A percentile compares a stretch with the other conserved stretches of the same genome.
These are phyloP conservation scores for Eurystomus glaucurus DNA, from an alignment of 2,797 vertebrate genomes.

Conservation along the genomic window DNA sequence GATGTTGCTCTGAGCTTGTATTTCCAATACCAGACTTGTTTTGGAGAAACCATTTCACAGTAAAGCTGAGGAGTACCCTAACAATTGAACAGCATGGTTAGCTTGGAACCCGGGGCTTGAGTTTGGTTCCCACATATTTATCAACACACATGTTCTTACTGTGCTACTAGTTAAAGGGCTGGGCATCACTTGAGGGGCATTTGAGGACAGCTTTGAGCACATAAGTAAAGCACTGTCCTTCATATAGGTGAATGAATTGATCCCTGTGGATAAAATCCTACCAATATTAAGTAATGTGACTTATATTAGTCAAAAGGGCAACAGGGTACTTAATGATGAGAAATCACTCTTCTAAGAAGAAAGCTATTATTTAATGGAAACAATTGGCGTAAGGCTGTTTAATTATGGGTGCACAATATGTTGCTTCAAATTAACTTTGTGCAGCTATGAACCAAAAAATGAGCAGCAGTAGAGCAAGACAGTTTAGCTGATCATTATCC, in stretches of 20 bases:
- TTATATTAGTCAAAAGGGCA: not conserved
- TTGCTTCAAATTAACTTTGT: not conserved
- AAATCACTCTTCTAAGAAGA: not conserved
- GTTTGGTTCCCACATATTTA: not conserved
- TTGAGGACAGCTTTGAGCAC: not conserved
- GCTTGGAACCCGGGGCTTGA: not conserved
- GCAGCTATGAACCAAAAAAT: not conserved
- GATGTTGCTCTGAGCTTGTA: not conserved
- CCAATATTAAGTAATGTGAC: accelerated
- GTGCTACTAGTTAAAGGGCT: not conserved
- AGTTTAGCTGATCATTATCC: not conserved
- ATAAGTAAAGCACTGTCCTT: not conserved
- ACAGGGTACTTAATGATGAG: not conserved
- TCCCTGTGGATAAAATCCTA: not conserved
- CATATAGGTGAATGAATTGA: not conserved
- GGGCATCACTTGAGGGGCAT: not conserved
- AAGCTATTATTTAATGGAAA: not conserved
- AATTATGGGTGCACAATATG: not conserved
- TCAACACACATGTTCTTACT: not conserved
- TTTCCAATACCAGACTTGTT: not conserved
- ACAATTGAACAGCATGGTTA: not conserved
- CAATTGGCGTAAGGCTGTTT: not conserved
- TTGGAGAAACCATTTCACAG: not conserved
- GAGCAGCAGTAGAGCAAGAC: not conserved
- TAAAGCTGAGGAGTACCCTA: not conserved